Conservation (phyloP, 2,888 invertebrate genomes). For the Drosophila rubida region DNA sequence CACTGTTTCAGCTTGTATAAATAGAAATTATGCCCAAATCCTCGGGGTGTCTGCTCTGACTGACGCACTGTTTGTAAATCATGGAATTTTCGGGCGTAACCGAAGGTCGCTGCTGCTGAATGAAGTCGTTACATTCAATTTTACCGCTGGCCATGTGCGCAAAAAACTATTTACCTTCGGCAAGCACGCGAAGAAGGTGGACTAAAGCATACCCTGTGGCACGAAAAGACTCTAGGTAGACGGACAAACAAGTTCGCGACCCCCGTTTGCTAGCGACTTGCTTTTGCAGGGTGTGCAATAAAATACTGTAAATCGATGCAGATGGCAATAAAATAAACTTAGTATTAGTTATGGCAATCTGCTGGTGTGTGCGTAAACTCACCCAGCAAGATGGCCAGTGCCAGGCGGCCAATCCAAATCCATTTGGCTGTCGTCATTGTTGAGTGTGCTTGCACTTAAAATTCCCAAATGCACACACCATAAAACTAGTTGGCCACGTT, state of each 20-base stretch:
- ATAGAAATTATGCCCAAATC: constrained; percentile 66
- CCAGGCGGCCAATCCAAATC: constrained; percentile 54
- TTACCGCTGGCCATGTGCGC: constrained; percentile 46
- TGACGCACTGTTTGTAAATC: constrained; percentile 37
- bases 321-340: constrained; percentile 61
- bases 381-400: constrained; percentile 75
- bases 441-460: constrained; percentile 69
- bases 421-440: constrained; percentile 83
- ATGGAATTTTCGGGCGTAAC: constrained; percentile 14
- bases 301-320: constrained; percentile 67
- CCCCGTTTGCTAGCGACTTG: background rate
- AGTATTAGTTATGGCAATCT: constrained; percentile 15
- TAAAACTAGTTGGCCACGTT: constrained; percentile 40
- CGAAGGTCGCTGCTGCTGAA: constrained; percentile 38
- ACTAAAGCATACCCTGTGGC: background rate
- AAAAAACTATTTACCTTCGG: constrained; percentile 1
- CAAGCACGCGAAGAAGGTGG: background rate
- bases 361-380: constrained; percentile 45
- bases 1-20: constrained; percentile 40
- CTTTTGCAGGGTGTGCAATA: constrained; percentile 29
- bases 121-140: constrained; percentile 39
- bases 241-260: background rate
- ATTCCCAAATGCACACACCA: constrained; percentile 45
- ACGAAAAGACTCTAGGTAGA: too few relatives aligned
- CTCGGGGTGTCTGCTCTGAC: constrained; percentile 29